phyloP scores from a whole-genome alignment of 35 echinoderm and acorn worm genomes.

The Amphiura filiformis region DNA sequence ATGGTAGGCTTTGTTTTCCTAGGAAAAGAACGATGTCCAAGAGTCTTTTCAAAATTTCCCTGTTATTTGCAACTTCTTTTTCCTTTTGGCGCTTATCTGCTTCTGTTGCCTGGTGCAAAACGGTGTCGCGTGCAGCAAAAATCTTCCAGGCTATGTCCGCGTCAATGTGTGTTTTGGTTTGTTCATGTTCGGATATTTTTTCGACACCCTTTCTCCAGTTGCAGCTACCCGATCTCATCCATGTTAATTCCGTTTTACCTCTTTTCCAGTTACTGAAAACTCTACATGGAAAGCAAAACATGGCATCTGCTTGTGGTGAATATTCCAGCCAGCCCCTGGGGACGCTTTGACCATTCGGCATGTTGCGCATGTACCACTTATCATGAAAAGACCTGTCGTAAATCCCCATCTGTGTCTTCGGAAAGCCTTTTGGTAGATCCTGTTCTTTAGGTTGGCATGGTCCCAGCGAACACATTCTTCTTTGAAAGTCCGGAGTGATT shows the following conservation, averaged over 20 bases:
- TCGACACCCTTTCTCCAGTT: conserved; percentile 18
- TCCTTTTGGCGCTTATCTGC: background rate
- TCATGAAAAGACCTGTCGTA: background rate
- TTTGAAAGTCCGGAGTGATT: background rate
- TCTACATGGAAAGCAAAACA: conserved; percentile 22
- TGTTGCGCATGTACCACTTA: background rate
- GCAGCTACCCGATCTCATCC: background rate
- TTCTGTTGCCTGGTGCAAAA: background rate
- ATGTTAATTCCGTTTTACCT: background rate
- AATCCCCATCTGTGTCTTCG: background rate
- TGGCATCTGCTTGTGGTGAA: background rate
- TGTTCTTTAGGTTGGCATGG: background rate
- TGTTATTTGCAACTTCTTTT: background rate
- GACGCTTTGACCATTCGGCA: background rate
- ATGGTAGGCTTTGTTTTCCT: conserved; percentile 14
- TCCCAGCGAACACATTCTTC: background rate
- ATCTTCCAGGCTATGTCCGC: conserved; percentile 18
- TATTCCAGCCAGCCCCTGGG: conserved; percentile 15
- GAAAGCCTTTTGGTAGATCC: background rate
- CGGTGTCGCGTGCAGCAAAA: background rate
- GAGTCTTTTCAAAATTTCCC: background rate
- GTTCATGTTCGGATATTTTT: conserved; percentile 16
- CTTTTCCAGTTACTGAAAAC: background rate
- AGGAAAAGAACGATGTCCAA: conserved; percentile 24
- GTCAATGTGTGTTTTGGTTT: background rate